A percentile compares a stretch with the other conserved stretches of the same genome.
These are phyloP conservation scores for Volucella bombylans DNA, from an alignment of 2,888 invertebrate genomes.

Conservation along the genomic window DNA sequence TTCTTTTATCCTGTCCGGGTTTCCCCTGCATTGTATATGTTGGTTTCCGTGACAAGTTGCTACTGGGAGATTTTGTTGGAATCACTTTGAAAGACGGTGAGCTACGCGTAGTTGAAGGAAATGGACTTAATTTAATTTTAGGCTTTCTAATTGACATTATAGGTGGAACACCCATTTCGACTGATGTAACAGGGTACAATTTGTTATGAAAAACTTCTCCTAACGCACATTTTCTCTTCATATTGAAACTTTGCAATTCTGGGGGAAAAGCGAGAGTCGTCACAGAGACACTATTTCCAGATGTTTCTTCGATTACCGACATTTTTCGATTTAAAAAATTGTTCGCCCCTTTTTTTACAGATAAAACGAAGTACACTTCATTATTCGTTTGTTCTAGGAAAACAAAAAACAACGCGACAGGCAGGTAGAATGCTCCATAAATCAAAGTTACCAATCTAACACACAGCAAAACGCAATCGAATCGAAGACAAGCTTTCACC, in stretches of 20 bases:
- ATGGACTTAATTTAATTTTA: neutral
- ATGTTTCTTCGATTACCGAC: conserved; percentile 1
- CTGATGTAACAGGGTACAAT: neutral
- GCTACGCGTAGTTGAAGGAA: neutral
- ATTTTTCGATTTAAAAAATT: conserved; percentile 13
- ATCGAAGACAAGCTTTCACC: no score
- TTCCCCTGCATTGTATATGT: conserved; percentile 19
- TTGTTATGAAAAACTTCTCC: neutral
- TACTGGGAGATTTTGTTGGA: neutral
- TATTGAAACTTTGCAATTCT: neutral
- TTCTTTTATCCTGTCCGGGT: neutral
- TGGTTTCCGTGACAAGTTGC: conserved; percentile 12
- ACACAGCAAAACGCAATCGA: no score
- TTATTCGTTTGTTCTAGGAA: neutral
- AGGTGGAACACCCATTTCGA: neutral
- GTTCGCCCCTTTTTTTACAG: neutral
- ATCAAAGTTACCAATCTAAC: no score
- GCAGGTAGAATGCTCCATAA: no score
- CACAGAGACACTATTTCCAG: conserved; percentile 23
- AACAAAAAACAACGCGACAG: neutral
- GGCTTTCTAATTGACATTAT: conserved; percentile 18
- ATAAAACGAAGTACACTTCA: neutral
- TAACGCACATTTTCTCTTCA: neutral
- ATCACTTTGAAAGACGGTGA: neutral
- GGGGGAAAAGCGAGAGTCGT: conserved; percentile 43